Conservation (phyloP, 2,888 invertebrate genomes). For the Syritta pipiens region DNA sequence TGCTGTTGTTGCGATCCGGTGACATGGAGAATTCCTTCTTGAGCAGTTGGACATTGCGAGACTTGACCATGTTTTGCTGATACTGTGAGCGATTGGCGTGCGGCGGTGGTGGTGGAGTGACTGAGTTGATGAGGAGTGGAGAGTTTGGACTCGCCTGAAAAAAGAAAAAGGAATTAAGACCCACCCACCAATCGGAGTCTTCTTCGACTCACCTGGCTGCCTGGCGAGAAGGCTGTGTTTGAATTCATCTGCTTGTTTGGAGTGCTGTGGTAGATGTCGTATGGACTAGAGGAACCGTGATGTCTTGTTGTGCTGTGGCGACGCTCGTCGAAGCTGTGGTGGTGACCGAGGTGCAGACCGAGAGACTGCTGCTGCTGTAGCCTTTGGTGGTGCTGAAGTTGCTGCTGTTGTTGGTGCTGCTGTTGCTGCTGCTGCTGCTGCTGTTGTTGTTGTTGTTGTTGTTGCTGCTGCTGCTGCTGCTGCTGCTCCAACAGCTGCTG, state of each 20-base stretch:
- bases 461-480: constrained; percentile 71
- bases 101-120: constrained; percentile 79
- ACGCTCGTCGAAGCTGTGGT: constrained; percentile 71
- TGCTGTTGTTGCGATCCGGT: constrained; percentile 80
- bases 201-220: constrained; percentile 82
- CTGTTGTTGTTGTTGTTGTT: constrained; percentile 67
- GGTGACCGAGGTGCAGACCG: constrained; percentile 63
- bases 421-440: constrained; percentile 71
- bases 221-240: constrained; percentile 83
- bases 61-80: constrained; percentile 75
- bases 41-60: constrained; percentile 79
- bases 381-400: constrained; percentile 70
- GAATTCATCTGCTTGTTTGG: constrained; percentile 77
- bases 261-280: constrained; percentile 78
- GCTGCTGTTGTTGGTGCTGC: constrained; percentile 71
- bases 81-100: constrained; percentile 76
- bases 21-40: constrained; percentile 83
- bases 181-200: too few relatives aligned
- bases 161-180: not conserved
- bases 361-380: constrained; percentile 69
- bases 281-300: constrained; percentile 76
- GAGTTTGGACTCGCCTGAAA: constrained; percentile 80
- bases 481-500: constrained; percentile 76
- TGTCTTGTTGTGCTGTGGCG: constrained; percentile 71
- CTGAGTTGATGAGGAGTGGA: constrained; percentile 79